Conservation (phyloP, 2,113 vertebrate genomes). For the Passer domesticus region DNA sequence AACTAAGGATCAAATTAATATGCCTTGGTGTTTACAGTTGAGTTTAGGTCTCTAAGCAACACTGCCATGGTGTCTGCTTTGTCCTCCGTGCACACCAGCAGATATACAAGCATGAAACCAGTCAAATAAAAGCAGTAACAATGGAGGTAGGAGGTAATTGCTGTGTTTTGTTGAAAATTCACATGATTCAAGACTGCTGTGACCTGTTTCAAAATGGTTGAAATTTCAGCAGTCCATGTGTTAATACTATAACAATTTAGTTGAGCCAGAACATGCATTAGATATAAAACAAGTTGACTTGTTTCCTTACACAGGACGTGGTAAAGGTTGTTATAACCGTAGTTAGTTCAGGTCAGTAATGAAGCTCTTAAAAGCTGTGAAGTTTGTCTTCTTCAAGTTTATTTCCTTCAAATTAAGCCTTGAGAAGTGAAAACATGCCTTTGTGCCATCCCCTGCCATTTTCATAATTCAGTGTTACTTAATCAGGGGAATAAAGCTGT, state of each 20-base stretch:
- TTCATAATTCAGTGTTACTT: neutral
- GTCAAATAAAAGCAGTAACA: neutral
- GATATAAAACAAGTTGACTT: neutral
- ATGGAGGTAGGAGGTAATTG: neutral
- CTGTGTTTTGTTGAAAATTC: neutral
- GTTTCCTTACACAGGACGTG: neutral
- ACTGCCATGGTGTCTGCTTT: accelerated
- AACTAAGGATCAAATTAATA: neutral
- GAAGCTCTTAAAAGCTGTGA: neutral
- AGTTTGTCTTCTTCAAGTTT: neutral
- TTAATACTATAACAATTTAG: neutral
- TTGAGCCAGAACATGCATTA: neutral
- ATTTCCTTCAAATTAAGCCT: neutral
- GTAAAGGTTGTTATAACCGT: neutral
- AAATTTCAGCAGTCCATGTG: neutral
- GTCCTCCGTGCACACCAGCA: accelerated
- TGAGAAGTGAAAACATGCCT: neutral
- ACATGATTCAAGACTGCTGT: accelerated
- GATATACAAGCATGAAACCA: neutral
- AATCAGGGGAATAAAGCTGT: neutral
- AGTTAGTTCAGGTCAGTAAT: neutral
- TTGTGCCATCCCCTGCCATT: neutral
- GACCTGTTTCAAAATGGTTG: accelerated
- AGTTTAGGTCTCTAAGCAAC: neutral
- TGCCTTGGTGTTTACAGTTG: accelerated